A percentile compares a stretch with the other conserved stretches of the same genome.
phyloP scores from a whole-genome alignment of 1,140 invertebrate genomes.

The Choristoneura fumiferana region DNA sequence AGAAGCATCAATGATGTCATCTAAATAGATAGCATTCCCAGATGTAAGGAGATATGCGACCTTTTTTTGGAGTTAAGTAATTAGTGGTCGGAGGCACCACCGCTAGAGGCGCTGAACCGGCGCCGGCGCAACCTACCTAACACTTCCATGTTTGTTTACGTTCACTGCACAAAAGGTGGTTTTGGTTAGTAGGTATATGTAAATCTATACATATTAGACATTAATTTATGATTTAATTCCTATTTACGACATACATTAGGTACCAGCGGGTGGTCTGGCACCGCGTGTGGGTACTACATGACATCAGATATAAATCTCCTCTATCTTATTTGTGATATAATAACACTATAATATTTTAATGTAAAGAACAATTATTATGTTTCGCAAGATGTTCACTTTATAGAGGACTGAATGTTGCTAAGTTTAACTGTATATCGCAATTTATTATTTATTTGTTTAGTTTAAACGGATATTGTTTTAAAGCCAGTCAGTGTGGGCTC shows the following conservation, averaged over 20 bases:
- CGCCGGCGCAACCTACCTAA: too few relatives aligned
- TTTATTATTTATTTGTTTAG: constrained; percentile 54
- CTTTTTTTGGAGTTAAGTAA: too few relatives aligned
- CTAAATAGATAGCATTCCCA: too few relatives aligned
- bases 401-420: constrained; percentile 31
- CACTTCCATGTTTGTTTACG: neutral
- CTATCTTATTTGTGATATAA: constrained; percentile 61
- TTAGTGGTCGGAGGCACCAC: too few relatives aligned
- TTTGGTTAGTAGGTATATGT: constrained; percentile 51
- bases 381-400: constrained; percentile 32
- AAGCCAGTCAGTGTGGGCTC: constrained; percentile 49
- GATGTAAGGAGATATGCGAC: too few relatives aligned
- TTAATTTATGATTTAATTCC: constrained; percentile 49
- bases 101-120: too few relatives aligned
- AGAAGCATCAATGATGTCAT: too few relatives aligned
- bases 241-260: constrained; percentile 41
- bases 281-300: constrained; percentile 40
- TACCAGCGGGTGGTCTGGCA: constrained; percentile 31
- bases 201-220: constrained; percentile 37
- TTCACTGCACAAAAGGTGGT: constrained; percentile 37
- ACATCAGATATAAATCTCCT: constrained; percentile 53
- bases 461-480: constrained; percentile 24
- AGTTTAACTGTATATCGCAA: constrained; percentile 43
- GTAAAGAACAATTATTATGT: constrained; percentile 44
- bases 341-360: constrained; percentile 45